These are phyloP conservation scores for Cremastobaeus sp. DNA, from an alignment of 2,888 invertebrate genomes.

Conservation along the genomic window DNA sequence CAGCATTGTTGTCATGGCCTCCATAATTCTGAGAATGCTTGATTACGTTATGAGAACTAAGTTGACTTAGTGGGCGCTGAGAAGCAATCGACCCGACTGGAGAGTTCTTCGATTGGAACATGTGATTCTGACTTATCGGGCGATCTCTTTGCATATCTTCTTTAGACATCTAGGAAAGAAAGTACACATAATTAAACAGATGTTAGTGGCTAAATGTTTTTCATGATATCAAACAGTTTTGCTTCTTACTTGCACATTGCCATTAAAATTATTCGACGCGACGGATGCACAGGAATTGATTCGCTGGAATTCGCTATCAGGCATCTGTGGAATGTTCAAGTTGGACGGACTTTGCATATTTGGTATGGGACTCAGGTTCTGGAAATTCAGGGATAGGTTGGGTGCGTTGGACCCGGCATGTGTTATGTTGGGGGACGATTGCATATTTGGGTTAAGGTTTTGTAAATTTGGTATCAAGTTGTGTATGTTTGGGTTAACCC, in stretches of 20 bases:
- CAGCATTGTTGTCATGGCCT: slow-evolving; percentile 72
- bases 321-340: slow-evolving; percentile 68
- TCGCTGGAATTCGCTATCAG: slow-evolving; percentile 74
- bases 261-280: slow-evolving; percentile 71
- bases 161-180: slow-evolving; percentile 60
- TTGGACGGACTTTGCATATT: slow-evolving; percentile 71
- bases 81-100: slow-evolving; percentile 80
- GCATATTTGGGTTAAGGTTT: slow-evolving; percentile 77
- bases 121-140: slow-evolving; percentile 68
- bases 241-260: slow-evolving; percentile 73
- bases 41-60: slow-evolving; percentile 76
- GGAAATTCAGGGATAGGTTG: slow-evolving; percentile 76
- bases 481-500: slow-evolving; percentile 70
- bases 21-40: slow-evolving; percentile 74
- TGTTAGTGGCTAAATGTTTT: no score
- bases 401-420: slow-evolving; percentile 71
- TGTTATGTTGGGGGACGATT: slow-evolving; percentile 76
- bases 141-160: slow-evolving; percentile 69
- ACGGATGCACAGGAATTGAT: slow-evolving; percentile 68
- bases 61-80: slow-evolving; percentile 78
- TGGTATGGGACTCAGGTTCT: slow-evolving; percentile 76
- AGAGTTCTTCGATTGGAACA: slow-evolving; percentile 76
- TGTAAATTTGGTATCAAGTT: slow-evolving; percentile 76
- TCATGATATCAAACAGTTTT: neutral
- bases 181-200: neutral